A percentile compares a stretch with the other conserved stretches of the same genome.
Conservation (phyloP, 2,113 vertebrate species). For the Riparia riparia region DNA sequence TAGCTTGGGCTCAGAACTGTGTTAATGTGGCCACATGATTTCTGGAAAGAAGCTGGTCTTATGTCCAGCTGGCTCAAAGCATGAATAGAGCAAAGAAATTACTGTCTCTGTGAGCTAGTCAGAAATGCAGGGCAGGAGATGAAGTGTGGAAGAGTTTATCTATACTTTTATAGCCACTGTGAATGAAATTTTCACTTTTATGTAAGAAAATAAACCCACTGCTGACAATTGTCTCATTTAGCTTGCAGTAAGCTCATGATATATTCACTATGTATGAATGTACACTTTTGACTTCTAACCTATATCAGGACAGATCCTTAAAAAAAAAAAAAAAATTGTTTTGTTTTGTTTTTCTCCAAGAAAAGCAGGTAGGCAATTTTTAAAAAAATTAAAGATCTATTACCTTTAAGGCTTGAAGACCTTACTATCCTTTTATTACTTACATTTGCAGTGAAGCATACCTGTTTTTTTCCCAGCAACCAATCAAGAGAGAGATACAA, state of each 20-base stretch:
- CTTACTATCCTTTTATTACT: background rate
- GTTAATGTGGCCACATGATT: background rate
- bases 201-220: background rate
- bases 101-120: background rate
- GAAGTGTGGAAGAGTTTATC: background rate
- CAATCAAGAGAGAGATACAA: background rate
- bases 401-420: background rate
- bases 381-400: background rate
- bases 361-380: background rate
- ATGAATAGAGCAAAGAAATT: background rate
- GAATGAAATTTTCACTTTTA: background rate
- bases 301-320: background rate
- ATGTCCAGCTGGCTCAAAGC: background rate
- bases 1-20: background rate
- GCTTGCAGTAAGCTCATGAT: background rate
- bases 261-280: background rate
- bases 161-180: background rate
- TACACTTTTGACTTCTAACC: background rate
- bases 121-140: background rate
- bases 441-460: background rate
- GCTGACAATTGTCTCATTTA: background rate
- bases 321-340: too few relatives aligned
- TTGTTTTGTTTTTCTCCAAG: background rate
- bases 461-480: background rate
- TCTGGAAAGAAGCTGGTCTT: constrained; percentile 14